Evolutionary conservation across 2,888 invertebrate genomes (phyloP), one percentile per base, ranked within the genome.

Genomic region (Anoplius nigerrimus): DNA sequence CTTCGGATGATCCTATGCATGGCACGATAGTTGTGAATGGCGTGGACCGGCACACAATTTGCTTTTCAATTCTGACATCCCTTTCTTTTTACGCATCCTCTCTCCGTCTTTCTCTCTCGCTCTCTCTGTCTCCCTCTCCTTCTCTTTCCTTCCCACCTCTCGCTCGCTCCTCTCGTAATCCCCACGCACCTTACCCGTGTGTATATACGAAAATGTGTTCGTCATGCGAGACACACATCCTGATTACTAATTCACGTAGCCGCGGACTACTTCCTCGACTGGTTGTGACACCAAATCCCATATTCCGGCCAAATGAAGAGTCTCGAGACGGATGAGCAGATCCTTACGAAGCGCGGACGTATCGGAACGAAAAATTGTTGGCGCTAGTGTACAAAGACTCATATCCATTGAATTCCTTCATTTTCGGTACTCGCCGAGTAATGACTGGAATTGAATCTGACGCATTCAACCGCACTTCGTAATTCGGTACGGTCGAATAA

Each of bases 271-370:
- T 87, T 86, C 82, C 74, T 71, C 69, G 76, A 67, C 80, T 80
- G 78, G 81, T 74, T 82, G 82, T 86, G 87, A 87, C 87, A 87
- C 87, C 87, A 85, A 87, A 87, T 87, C 84, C 87, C 83, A 87
- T 87, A 87, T 87, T 85, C 80, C 82, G 69, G 63, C 51, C 75
- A 66, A 75, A 76, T 74, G 72, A 74, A 76, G 72, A 71, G 65
- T 69, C 70, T 69, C 70, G 66, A 65, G 70, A 71, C 67, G 64
- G 65, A 64, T 66, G 57, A 66, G 69, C n/a, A 71, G 71, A 79
- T 78, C 71, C 77, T 69, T 63, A 60, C 62, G 61, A 60, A 54
- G 34, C 11, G 8, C 11, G 6, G 34, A 34, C 34, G 34, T 34
- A 34, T 34, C 34, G 34, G 34, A 3, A 34, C 4, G 34, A 34